phyloP scores from a whole-genome alignment of 2,888 invertebrate genomes.

The Oligia latruncula region DNA sequence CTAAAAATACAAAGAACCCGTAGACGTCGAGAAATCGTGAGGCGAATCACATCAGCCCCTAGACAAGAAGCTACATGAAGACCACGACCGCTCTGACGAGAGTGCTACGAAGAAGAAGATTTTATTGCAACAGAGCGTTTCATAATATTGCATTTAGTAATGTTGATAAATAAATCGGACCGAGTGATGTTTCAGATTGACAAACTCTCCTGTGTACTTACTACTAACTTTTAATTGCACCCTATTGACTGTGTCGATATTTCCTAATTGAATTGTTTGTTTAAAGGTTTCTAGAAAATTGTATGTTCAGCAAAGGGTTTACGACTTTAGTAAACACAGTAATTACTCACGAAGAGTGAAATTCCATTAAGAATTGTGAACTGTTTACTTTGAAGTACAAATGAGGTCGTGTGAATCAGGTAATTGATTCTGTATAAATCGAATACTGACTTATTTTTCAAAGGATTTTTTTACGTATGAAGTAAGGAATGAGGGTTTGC shows the following conservation, averaged over 20 bases:
- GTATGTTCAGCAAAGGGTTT: neutral
- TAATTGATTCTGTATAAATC: conserved; percentile 39
- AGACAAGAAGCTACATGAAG: neutral
- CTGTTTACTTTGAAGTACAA: conserved; percentile 34
- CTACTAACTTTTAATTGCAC: neutral
- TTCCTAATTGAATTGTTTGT: neutral
- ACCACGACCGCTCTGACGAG: neutral
- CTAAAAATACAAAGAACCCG: neutral
- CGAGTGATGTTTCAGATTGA: neutral
- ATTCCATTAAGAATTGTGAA: conserved; percentile 36
- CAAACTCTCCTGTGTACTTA: neutral
- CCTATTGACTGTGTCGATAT: too few relatives aligned
- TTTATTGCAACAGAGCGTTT: neutral
- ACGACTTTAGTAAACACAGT: conserved; percentile 24
- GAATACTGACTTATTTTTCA: conserved; percentile 14
- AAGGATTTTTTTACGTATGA: conserved; percentile 19
- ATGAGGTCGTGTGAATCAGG: conserved; percentile 21
- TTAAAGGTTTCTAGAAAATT: neutral
- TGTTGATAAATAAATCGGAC: neutral
- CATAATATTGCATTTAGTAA: neutral
- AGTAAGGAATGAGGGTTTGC: neutral
- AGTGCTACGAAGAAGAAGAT: neutral
- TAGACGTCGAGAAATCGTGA: neutral
- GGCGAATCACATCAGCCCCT: neutral
- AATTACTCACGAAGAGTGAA: conserved; percentile 38